These are phyloP conservation scores for Rhagoletis zephyria DNA, from an alignment of 1,140 invertebrate genomes.

Conservation along the genomic window DNA sequence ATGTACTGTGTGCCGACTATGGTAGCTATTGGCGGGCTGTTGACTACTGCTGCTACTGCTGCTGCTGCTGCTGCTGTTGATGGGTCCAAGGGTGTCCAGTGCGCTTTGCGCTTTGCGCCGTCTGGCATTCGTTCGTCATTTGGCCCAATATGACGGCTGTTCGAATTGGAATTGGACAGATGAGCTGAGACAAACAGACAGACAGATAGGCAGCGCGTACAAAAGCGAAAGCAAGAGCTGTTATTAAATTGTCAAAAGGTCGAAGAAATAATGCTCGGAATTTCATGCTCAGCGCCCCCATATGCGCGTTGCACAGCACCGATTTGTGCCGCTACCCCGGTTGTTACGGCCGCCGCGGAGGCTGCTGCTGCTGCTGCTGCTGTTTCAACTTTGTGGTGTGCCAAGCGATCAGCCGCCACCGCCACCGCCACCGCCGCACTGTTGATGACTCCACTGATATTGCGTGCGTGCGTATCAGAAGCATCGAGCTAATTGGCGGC, in stretches of 20 bases:
- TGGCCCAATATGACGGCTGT: conserved; percentile 46
- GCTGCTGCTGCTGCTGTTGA: too few relatives aligned
- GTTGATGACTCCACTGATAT: conserved; percentile 27
- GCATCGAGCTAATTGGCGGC: conserved; percentile 71
- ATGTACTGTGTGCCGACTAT: not conserved
- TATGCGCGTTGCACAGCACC: not conserved
- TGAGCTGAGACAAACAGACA: conserved; percentile 40
- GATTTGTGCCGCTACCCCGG: conserved; percentile 46
- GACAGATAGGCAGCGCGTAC: conserved; percentile 33
- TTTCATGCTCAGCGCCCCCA: conserved; percentile 52
- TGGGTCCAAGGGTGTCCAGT: not conserved
- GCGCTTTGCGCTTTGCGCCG: not conserved
- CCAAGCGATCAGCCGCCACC: conserved; percentile 10
- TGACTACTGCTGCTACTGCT: not conserved
- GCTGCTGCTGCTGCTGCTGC: not conserved
- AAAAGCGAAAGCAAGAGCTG: conserved; percentile 61
- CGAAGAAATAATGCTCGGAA: conserved; percentile 62
- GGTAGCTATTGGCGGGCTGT: conserved; percentile 15
- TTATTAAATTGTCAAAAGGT: conserved; percentile 73
- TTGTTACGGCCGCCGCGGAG: not conserved
- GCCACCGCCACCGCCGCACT: too few relatives aligned
- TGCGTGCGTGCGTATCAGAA: conserved; percentile 69
- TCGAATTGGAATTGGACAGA: conserved; percentile 23
- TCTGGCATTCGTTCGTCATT: not conserved
- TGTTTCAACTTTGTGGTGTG: conserved; percentile 12